Conservation (phyloP, 2,113 vertebrate genomes). For the Capricornis sumatraensis region DNA sequence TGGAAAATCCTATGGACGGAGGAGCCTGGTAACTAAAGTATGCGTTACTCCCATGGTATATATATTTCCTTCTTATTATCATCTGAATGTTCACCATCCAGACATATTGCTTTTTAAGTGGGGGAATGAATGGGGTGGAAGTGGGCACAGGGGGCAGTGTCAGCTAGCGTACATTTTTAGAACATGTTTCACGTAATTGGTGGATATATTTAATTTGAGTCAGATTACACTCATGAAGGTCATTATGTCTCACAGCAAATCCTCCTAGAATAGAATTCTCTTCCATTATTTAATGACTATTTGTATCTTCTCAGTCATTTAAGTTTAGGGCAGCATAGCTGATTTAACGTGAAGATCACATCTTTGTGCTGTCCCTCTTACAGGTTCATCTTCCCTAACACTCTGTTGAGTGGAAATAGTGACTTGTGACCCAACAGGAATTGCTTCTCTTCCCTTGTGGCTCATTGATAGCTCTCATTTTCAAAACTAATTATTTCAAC, state of each 20-base stretch:
- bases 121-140: not conserved
- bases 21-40: not conserved
- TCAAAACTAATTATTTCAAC: not conserved
- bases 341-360: not conserved
- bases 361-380: not conserved
- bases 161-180: not conserved
- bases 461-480: not conserved
- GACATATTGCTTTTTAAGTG: not conserved
- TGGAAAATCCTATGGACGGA: rapidly evolving
- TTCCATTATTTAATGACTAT: not conserved
- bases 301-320: not conserved
- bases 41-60: not conserved
- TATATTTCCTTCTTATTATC: not conserved
- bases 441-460: not conserved
- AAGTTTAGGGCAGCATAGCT: not conserved
- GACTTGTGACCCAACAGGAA: not conserved
- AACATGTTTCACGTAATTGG: not conserved
- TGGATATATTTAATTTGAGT: not conserved
- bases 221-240: too few relatives aligned
- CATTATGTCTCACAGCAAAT: not conserved
- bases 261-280: not conserved
- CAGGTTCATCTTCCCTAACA: not conserved
- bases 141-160: not conserved
- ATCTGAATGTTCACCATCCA: not conserved
- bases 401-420: not conserved